A percentile compares a stretch with the other conserved stretches of the same genome.
phyloP scores from a whole-genome alignment of 1,140 invertebrate genomes.

The Trachymyrmex cornetzi region DNA sequence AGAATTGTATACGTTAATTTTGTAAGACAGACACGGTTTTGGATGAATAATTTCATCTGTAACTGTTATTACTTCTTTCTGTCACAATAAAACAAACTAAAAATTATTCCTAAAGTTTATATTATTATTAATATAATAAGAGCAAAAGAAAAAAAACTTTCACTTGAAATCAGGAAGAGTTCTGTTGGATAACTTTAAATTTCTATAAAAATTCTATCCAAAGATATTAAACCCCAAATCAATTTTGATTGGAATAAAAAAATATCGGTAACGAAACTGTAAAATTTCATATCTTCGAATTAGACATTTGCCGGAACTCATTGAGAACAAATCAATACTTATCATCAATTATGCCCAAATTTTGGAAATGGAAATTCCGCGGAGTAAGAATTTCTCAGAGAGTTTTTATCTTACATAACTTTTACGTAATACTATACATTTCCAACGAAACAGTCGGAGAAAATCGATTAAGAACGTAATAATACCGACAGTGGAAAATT shows the following conservation, averaged over 20 bases:
- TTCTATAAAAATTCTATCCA: neutral
- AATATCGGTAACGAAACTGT: neutral
- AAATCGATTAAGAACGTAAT: slow-evolving; percentile 57
- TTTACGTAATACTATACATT: slow-evolving; percentile 11
- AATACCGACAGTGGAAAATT: slow-evolving; percentile 42
- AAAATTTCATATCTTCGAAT: neutral
- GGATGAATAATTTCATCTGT: neutral
- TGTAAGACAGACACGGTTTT: neutral
- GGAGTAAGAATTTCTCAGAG: neutral
- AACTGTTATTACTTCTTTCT: neutral
- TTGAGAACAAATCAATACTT: neutral
- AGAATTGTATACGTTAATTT: slow-evolving; percentile 6
- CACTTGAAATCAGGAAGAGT: neutral
- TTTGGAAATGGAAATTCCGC: neutral
- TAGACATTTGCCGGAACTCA: neutral
- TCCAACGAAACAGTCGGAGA: slow-evolving; percentile 14
- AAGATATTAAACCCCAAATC: neutral
- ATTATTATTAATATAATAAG: neutral
- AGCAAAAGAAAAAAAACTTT: neutral
- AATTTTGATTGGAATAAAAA: neutral
- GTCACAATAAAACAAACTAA: neutral
- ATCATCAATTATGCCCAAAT: neutral
- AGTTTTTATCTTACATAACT: slow-evolving; percentile 10
- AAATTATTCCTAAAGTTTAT: slow-evolving; percentile 2
- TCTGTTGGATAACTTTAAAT: neutral